Evolutionary conservation across 2,797 vertebrate genomes (phyloP).

Genomic region (Luscinia megarhynchos): DNA sequence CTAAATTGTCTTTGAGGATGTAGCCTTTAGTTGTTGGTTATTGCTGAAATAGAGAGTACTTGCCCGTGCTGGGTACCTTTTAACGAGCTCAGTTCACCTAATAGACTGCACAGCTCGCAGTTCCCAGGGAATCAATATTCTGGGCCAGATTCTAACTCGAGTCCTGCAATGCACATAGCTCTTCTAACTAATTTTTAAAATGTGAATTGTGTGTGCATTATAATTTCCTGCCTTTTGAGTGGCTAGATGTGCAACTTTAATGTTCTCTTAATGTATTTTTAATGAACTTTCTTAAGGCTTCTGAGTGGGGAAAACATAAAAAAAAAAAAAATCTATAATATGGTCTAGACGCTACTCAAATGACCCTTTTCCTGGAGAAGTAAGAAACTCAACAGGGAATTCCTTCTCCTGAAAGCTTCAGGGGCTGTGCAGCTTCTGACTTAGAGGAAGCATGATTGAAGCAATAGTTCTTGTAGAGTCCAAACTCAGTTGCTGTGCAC

Average conservation of each 20-base stretch:
- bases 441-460: constrained; percentile 20
- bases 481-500: constrained; percentile 40
- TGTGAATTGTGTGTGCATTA: constrained; percentile 47
- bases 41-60: constrained; percentile 38
- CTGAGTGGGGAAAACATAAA: constrained; percentile 4
- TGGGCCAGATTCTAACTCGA: neutral
- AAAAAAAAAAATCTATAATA: constrained; percentile 39
- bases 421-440: neutral
- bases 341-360: constrained; percentile 52
- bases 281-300: constrained; percentile 54
- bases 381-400: constrained; percentile 46
- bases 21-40: constrained; percentile 60
- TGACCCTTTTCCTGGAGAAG: constrained; percentile 53
- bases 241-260: constrained; percentile 43
- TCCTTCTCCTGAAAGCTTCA: constrained; percentile 40
- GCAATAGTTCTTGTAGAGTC: constrained; percentile 29
- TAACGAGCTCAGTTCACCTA: constrained; percentile 64
- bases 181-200: constrained; percentile 36
- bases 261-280: constrained; percentile 61
- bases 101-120: constrained; percentile 31
- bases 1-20: constrained; percentile 61
- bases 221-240: constrained; percentile 52
- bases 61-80: constrained; percentile 50
- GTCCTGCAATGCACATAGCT: neutral
- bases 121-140: constrained; percentile 56